Evolutionary conservation across 2,113 vertebrate genomes (phyloP).

Genomic region (Myrmecobius fasciatus): DNA sequence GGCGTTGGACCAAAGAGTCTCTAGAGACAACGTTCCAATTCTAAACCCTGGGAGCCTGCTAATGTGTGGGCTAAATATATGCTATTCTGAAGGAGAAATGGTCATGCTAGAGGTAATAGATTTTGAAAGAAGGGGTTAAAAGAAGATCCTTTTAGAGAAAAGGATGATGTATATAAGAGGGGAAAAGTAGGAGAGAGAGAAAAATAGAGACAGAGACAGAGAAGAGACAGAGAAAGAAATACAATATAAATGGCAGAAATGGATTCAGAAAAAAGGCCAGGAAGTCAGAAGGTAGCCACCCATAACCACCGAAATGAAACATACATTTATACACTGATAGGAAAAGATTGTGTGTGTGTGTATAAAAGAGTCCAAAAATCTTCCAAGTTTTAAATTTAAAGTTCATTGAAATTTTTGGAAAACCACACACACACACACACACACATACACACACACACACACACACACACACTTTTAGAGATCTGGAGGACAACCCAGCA

Average conservation of each 20-base stretch:
- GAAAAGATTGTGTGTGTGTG: too few relatives aligned
- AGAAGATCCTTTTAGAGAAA: not conserved
- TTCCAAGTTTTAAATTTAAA: too few relatives aligned
- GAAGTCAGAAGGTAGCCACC: conserved; percentile 57
- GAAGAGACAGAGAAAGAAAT: not conserved
- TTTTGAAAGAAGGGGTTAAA: not conserved
- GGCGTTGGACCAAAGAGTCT: not conserved
- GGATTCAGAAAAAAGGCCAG: conserved; percentile 29
- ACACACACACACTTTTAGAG: not conserved
- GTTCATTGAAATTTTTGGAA: too few relatives aligned
- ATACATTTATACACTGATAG: not conserved
- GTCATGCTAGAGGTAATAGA: not conserved
- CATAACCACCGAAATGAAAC: conserved; percentile 46
- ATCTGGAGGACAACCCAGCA: not conserved
- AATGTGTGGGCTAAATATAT: not conserved
- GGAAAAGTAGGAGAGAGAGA: too few relatives aligned
- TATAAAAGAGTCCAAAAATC: too few relatives aligned
- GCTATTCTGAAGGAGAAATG: not conserved
- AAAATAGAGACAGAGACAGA: too few relatives aligned
- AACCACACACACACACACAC: too few relatives aligned
- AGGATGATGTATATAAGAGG: not conserved
- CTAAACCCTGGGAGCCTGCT: not conserved
- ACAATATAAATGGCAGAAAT: conserved; percentile 50
- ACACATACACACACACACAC: not conserved
- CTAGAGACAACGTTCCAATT: not conserved